A percentile compares a stretch with the other conserved stretches of the same genome.
Conservation (phyloP, 2,888 invertebrate species). For the Lydus trimaculatus region DNA sequence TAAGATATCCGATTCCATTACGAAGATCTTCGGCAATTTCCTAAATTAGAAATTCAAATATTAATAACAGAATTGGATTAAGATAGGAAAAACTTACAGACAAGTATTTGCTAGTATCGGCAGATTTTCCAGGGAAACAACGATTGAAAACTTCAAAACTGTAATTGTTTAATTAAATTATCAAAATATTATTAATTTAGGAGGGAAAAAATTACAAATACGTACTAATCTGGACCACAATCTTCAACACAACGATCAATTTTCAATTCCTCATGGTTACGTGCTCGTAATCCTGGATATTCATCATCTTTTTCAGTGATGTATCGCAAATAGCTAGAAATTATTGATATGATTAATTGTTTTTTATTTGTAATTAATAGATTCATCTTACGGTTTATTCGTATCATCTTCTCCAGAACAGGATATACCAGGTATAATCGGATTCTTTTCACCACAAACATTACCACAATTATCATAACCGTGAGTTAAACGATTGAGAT, state of each 20-base stretch:
- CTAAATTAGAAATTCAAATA: not conserved
- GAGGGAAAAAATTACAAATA: too few relatives aligned
- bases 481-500: constrained; percentile 64
- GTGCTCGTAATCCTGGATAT: not conserved
- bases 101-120: not conserved
- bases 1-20: not conserved
- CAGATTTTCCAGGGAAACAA: not conserved
- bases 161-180: not conserved
- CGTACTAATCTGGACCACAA: not conserved
- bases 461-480: constrained; percentile 69
- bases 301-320: not conserved
- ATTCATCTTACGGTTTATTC: constrained; percentile 43
- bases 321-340: not conserved
- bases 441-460: constrained; percentile 64
- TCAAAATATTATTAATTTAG: not conserved
- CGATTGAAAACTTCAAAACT: not conserved
- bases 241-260: not conserved
- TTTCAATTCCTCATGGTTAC: not conserved
- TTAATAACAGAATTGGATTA: not conserved
- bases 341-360: not conserved
- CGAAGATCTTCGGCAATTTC: not conserved
- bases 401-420: constrained; percentile 60
- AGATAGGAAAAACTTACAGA: not conserved
- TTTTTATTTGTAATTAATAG: not conserved
- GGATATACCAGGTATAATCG: constrained; percentile 37